Evolutionary conservation across 2,797 vertebrate genomes (phyloP).

Genomic region (Cryptoprocta ferox): DNA sequence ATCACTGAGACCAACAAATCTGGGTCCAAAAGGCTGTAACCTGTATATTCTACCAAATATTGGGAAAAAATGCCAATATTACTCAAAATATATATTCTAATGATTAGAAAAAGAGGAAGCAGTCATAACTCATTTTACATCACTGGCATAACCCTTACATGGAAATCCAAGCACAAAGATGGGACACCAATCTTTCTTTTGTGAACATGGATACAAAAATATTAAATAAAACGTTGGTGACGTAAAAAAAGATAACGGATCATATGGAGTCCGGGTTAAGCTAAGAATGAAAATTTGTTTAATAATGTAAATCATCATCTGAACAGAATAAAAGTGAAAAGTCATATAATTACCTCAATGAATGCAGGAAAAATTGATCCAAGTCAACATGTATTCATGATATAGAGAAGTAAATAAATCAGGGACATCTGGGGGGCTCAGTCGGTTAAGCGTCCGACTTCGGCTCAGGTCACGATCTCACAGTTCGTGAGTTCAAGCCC

Average conservation of each 20-base stretch:
- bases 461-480: too few relatives aligned
- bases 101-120: background rate
- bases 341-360: background rate
- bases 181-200: background rate
- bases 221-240: background rate
- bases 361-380: background rate
- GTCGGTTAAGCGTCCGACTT: too few relatives aligned
- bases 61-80: background rate
- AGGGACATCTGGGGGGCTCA: too few relatives aligned
- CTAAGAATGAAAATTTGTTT: too few relatives aligned
- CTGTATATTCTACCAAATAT: background rate
- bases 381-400: background rate
- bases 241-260: background rate
- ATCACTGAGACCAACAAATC: background rate
- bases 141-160: background rate
- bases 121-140: background rate
- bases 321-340: background rate
- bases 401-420: background rate
- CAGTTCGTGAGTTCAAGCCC: too few relatives aligned
- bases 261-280: too few relatives aligned
- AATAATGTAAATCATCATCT: background rate
- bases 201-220: background rate
- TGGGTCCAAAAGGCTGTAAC: too few relatives aligned
- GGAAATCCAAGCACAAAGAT: too few relatives aligned
- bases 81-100: background rate